These are phyloP conservation scores for Florisuga fusca DNA, from an alignment of 2,797 vertebrate genomes.

Conservation along the genomic window DNA sequence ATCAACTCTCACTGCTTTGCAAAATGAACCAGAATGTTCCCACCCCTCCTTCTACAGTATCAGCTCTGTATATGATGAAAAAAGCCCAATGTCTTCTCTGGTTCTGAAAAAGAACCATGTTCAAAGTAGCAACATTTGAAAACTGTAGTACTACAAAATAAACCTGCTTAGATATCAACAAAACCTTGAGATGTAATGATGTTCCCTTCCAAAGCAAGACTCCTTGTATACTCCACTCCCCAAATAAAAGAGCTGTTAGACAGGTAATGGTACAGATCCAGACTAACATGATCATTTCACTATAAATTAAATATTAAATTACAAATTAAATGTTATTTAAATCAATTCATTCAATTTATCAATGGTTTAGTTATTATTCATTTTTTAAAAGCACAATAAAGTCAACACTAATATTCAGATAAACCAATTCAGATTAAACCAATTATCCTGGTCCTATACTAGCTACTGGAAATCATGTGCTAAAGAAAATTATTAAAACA, in stretches of 20 bases:
- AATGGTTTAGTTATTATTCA: background rate
- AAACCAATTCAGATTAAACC: too few species aligned
- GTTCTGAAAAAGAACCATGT: background rate
- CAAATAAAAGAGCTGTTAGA: background rate
- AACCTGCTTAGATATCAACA: background rate
- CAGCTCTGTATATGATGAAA: background rate
- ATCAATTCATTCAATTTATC: constrained; percentile 32
- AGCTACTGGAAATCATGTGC: background rate
- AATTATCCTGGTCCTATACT: background rate
- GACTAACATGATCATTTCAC: background rate
- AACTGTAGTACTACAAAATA: background rate
- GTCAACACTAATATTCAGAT: background rate
- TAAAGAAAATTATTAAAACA: background rate
- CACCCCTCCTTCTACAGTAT: background rate
- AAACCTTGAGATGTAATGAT: background rate
- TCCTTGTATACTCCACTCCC: too few species aligned
- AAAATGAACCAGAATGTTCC: background rate
- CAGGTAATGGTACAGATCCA: background rate
- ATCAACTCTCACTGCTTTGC: background rate
- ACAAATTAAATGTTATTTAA: background rate
- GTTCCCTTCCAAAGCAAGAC: background rate
- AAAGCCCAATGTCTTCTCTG: background rate
- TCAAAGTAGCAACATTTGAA: background rate
- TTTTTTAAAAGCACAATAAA: constrained; percentile 7
- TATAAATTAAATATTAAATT: background rate